Base-by-base conservation (phyloP, 2,888 invertebrate genomes). In the Eueremaeus valkanovi region DNA sequence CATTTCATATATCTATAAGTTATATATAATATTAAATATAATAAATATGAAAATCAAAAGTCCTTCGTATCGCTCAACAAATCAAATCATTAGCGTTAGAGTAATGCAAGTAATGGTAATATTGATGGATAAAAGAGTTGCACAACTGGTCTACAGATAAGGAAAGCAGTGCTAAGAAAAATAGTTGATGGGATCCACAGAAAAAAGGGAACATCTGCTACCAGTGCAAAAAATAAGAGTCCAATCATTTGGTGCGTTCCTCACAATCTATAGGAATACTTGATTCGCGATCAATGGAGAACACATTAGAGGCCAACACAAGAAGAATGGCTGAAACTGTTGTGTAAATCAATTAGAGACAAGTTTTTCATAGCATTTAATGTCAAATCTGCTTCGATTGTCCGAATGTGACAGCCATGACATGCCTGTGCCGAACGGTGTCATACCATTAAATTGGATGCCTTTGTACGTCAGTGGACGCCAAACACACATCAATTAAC, bases 161-260 rank as follows among this genome's bases (percentile, higher is more conserved):
- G 16, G 18, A 16, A 45, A 45, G 5, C 5, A 8, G 21, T 5
- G 27, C 1, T 6, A 27, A 27, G 11, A 11, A 21, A 27, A 55
- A 55, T 55, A 55, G 55, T 55, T 55, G 27, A 55, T 27, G 27
- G 24, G 24, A 55, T 55, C 24, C 27, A 27, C 45, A n/a, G n/a
- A 45, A 45, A 51, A 51, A 55, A 55, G 42, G 68, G n/a, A 68
- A 68, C 68, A 68, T 68, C 68, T 68, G 68, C 40, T 68, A 68
- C 68, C 68, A 68, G 36, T 33, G 36, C 40, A 68, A 61, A 61
- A 68, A 36, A 68, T 68, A 36, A 40, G 9, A 40, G 36, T 24
- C 9, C 42, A 68, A 68, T 68, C 40, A 68, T 68, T 68, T 21
- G 68, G 24, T 24, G 9, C 21, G 3, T n/a, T 13, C 21, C 16